Evolutionary conservation across 2,113 vertebrate species (phyloP), one percentile per base, ranked within the genome.

Genomic region (Ptilonorhynchus violaceus): DNA sequence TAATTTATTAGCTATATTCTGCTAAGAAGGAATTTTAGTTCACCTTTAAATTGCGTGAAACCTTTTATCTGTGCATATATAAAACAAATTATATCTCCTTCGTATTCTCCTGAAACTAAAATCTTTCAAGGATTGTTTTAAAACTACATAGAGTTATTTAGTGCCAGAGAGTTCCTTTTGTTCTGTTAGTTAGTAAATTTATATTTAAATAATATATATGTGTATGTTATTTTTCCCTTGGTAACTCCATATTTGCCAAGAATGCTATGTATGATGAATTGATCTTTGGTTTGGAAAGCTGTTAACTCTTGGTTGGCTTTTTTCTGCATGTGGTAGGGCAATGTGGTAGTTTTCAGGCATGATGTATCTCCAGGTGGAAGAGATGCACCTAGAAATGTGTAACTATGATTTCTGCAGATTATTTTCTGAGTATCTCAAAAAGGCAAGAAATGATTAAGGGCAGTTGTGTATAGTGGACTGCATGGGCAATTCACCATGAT

Each of bases 1-100:
- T 27, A 28, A 76, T 97, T 96, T 97, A 85, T 97, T 97, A 95
- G 80, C 78, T 84, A 69, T 87, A 88, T 89, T 97, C 96, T 83
- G 33, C 72, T 89, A 94, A 89, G 47, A 27, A 37, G 9, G 15
- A 41, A 85, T 83, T 96, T 96, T 84, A 85, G n/a, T 84, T 96
- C 31, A 84, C n/a, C 47, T 92, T 92, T 95, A 78, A 96, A 95
- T 95, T 68, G 33, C 46, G 62, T 52, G 66, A 92, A 96, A 46
- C 69, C 49, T 95, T 73, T 68, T 84, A 58, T 77, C 13, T 74
- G 20, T 77, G 37, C 7, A 15, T 53, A 58, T 21, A 25, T 70
- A 74, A 96, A 95, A 42, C 73, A 91, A 67, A 90, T 80, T 76
- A 67, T 49, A 74, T 92, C 58, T 93, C 78, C 66, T 80, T 97